Evolutionary conservation across 2,888 invertebrate genomes (phyloP).

Genomic region (Eumacrocentrus americanus): DNA sequence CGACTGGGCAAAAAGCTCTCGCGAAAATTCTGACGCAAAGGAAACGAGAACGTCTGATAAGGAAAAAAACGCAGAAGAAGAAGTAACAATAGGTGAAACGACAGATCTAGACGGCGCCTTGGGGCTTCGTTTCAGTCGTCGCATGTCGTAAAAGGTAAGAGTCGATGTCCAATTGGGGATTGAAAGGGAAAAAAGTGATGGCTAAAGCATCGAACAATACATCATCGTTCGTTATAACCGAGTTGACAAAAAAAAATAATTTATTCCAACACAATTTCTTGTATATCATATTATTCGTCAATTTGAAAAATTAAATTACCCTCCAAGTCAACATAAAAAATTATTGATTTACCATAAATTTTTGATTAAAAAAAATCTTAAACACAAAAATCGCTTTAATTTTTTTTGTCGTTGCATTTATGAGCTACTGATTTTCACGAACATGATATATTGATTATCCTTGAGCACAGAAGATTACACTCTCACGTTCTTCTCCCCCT

Average conservation of each 20-base stretch:
- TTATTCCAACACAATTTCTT: no score
- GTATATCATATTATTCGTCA: neutral
- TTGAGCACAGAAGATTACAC: neutral
- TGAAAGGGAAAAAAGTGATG: conserved; percentile 1
- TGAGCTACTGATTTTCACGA: neutral
- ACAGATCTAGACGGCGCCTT: conserved; percentile 44
- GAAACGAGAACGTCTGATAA: conserved; percentile 5
- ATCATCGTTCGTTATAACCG: neutral
- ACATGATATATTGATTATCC: conserved; percentile 6
- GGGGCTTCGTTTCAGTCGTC: conserved; percentile 34
- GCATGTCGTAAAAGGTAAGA: conserved; percentile 4
- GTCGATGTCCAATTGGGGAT: conserved; percentile 17
- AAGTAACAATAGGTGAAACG: conserved; percentile 23
- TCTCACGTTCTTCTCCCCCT: conserved; percentile 18
- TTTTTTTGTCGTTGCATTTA: neutral
- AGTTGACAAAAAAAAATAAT: neutral
- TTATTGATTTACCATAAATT: neutral
- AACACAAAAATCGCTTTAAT: neutral
- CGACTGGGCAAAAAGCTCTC: neutral
- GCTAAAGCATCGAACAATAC: neutral
- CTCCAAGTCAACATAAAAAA: neutral
- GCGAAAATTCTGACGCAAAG: conserved; percentile 6
- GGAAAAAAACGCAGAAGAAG: conserved; percentile 34
- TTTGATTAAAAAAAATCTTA: neutral
- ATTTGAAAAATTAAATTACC: neutral